Evolutionary conservation across 1,140 invertebrate species (phyloP).

Genomic region (Drosophila ananassae): DNA sequence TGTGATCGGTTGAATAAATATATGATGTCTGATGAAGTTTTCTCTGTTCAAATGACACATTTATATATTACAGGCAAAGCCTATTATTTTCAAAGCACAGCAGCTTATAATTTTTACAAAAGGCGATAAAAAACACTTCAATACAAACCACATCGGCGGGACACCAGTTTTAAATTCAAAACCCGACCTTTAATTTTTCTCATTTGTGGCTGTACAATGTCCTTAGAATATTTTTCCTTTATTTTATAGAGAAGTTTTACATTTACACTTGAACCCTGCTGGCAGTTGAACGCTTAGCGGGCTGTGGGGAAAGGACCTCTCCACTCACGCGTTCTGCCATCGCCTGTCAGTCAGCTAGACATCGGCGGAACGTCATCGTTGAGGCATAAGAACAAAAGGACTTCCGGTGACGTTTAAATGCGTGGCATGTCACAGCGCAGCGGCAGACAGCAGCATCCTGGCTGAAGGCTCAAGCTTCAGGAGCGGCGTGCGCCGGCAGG

Average conservation of each 20-base stretch:
- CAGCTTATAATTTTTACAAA: background rate
- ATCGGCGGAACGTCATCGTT: constrained; percentile 51
- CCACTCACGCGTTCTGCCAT: constrained; percentile 12
- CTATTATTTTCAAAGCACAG: background rate
- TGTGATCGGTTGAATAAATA: background rate
- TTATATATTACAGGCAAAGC: background rate
- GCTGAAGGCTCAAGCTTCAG: constrained; percentile 24
- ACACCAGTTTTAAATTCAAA: background rate
- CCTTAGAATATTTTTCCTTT: constrained; percentile 8
- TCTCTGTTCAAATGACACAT: background rate
- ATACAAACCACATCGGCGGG: background rate
- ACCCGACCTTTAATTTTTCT: background rate
- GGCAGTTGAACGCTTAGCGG: constrained; percentile 19
- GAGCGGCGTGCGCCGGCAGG: constrained; percentile 45
- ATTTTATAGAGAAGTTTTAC: constrained; percentile 42
- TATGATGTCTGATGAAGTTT: background rate
- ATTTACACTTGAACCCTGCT: constrained; percentile 58
- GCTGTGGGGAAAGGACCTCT: constrained; percentile 4
- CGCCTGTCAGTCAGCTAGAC: constrained; percentile 46
- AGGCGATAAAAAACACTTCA: background rate
- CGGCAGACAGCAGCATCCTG: constrained; percentile 78
- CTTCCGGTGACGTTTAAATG: constrained; percentile 81
- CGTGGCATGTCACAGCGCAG: constrained; percentile 75
- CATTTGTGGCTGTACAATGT: background rate
- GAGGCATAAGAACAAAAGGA: constrained; percentile 76